These are phyloP conservation scores for Azemiops feae DNA, from an alignment of 2,113 vertebrate species.

Conservation along the genomic window DNA sequence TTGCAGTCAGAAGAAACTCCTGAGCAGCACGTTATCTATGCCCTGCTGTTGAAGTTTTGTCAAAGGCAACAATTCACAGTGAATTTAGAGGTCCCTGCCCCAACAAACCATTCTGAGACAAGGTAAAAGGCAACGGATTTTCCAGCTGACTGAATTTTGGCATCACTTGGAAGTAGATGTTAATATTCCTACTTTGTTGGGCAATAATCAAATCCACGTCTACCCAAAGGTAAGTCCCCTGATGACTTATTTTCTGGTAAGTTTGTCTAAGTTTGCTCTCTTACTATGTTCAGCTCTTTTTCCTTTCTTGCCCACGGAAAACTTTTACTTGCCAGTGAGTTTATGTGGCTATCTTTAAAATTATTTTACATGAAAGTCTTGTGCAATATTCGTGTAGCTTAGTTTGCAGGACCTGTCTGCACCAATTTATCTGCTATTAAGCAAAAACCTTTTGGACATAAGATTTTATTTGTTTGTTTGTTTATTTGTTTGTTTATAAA, in stretches of 20 bases:
- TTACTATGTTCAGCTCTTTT: background rate
- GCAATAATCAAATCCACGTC: background rate
- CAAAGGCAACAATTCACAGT: background rate
- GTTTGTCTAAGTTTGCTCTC: background rate
- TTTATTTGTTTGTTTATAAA: background rate
- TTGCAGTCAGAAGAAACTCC: background rate
- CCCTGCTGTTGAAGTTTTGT: background rate
- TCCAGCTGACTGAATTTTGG: background rate
- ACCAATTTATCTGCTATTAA: background rate
- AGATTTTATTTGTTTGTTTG: background rate
- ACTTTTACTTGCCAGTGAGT: background rate
- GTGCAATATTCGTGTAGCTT: background rate
- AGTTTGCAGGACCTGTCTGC: background rate
- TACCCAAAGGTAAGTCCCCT: background rate
- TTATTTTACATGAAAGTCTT: background rate
- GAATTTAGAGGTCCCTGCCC: background rate
- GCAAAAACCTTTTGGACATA: background rate
- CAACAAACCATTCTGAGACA: background rate
- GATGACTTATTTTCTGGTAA: background rate
- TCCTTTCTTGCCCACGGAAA: background rate
- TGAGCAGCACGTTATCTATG: background rate
- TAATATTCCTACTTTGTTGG: background rate
- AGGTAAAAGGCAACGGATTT: background rate
- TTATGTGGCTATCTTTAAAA: background rate
- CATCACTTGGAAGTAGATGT: background rate